A percentile compares a stretch with the other conserved stretches of the same genome.
These are phyloP conservation scores for Rallus crepitans DNA, from an alignment of 2,797 vertebrate species.

Conservation along the genomic window DNA sequence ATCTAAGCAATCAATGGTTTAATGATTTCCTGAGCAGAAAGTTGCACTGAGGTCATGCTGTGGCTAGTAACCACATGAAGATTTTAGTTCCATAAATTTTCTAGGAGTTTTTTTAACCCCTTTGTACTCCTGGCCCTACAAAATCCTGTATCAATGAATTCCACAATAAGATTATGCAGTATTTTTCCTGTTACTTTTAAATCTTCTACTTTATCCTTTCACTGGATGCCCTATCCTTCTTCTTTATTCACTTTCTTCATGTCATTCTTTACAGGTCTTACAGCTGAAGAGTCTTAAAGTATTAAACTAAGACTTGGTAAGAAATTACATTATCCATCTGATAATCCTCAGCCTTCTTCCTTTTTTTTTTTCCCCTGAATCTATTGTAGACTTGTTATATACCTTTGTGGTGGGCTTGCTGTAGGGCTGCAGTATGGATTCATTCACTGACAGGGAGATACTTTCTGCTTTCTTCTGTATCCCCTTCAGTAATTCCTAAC, in stretches of 20 bases:
- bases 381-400: background rate
- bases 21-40: background rate
- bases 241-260: background rate
- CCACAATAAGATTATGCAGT: background rate
- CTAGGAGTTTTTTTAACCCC: background rate
- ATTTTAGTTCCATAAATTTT: background rate
- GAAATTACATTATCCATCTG: background rate
- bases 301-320: background rate
- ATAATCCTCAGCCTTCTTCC: background rate
- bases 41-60: background rate
- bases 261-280: background rate
- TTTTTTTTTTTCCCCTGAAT: background rate
- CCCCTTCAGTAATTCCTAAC: background rate
- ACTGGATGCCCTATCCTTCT: background rate
- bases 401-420: background rate
- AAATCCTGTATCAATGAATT: background rate
- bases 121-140: background rate
- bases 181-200: constrained; percentile 19
- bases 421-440: background rate
- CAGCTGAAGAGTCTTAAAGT: background rate
- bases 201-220: background rate
- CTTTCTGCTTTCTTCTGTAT: background rate
- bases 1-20: background rate
- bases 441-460: background rate
- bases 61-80: background rate